phyloP scores from a whole-genome alignment of 2,797 vertebrate species.

The Xenopus petersii region DNA sequence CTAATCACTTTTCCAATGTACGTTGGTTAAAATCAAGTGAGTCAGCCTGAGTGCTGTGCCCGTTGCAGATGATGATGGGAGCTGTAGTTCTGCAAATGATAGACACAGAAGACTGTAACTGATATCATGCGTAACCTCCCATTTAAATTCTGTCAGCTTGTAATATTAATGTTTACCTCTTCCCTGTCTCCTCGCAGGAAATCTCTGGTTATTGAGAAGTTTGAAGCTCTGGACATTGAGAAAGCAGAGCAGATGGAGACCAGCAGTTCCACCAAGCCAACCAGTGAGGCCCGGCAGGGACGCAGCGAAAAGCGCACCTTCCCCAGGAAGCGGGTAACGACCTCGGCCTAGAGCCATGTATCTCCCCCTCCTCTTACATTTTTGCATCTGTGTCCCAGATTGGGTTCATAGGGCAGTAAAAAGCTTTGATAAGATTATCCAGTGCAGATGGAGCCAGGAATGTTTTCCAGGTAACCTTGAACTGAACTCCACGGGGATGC shows the following conservation, averaged over 20 bases:
- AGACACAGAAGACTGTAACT: too few relatives aligned
- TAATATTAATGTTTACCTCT: too few relatives aligned
- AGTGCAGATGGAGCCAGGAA: background rate
- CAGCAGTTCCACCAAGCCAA: conserved; percentile 56
- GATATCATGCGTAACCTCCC: too few relatives aligned
- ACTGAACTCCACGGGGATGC: too few relatives aligned
- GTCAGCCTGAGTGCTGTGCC: too few relatives aligned
- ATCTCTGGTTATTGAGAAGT: conserved; percentile 87
- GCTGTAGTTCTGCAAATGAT: too few relatives aligned
- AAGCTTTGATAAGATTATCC: background rate
- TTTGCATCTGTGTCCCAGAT: too few relatives aligned
- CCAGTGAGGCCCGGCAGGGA: conserved; percentile 76
- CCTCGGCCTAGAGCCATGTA: background rate
- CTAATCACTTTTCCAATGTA: too few relatives aligned
- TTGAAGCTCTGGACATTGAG: conserved; percentile 79
- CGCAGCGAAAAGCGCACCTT: conserved; percentile 85
- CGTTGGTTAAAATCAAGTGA: too few relatives aligned
- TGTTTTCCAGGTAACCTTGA: too few relatives aligned
- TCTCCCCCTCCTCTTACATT: background rate
- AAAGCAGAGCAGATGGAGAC: conserved; percentile 86
- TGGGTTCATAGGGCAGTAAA: background rate
- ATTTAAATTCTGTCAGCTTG: too few relatives aligned
- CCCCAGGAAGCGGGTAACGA: conserved; percentile 75
- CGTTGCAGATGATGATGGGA: too few relatives aligned
- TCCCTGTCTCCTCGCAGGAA: conserved; percentile 67